Conservation (phyloP, 1,140 invertebrate species). For the Adelges cooleyi region DNA sequence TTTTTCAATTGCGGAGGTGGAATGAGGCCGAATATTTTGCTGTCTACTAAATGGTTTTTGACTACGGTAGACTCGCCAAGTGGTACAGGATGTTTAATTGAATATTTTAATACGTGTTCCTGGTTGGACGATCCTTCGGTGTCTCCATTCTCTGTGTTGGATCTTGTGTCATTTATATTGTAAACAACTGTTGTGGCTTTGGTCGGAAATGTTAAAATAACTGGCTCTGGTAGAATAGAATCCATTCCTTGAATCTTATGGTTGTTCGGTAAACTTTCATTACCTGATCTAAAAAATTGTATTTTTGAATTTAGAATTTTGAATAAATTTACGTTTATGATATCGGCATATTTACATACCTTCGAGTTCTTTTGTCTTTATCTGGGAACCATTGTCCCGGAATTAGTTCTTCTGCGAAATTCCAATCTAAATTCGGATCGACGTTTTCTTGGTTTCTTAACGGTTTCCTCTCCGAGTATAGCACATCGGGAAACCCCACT, state of each 20-base stretch:
- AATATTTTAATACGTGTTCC: slow-evolving; percentile 14
- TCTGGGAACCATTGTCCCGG: background rate
- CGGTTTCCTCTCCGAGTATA: background rate
- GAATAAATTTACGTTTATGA: background rate
- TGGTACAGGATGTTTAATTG: background rate
- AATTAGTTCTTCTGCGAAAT: background rate
- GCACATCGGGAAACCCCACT: slow-evolving; percentile 30
- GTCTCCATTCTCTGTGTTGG: background rate
- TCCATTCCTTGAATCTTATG: background rate
- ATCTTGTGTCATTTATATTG: background rate
- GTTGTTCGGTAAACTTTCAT: background rate
- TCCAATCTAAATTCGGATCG: slow-evolving; percentile 7
- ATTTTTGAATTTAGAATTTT: background rate
- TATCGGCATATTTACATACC: background rate
- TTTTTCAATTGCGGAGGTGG: background rate
- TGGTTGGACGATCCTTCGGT: background rate
- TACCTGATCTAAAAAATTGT: slow-evolving; percentile 9
- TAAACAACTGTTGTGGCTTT: background rate
- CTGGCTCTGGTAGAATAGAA: background rate
- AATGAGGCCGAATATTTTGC: slow-evolving; percentile 15
- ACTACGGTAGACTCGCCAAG: background rate
- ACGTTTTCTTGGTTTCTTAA: background rate
- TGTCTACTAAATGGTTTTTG: background rate
- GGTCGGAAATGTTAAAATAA: slow-evolving; percentile 8
- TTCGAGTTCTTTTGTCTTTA: background rate